Conservation (phyloP, 1,140 invertebrate species). For the Coptotermes formosanus region DNA sequence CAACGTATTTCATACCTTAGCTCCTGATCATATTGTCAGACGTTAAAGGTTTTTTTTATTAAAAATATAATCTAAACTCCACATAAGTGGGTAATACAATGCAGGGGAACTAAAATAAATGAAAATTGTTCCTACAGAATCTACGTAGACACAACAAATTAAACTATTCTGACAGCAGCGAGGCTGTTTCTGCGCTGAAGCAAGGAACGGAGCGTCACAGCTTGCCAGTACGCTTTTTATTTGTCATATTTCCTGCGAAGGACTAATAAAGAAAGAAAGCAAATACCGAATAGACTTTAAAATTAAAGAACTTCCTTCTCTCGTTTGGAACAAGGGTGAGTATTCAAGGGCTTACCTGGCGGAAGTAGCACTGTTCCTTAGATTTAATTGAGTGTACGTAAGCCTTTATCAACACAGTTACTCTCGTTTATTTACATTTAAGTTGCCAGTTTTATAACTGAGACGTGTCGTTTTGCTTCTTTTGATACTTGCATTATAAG, state of each 20-base stretch:
- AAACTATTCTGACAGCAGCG: too few species aligned
- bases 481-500: conserved; percentile 10
- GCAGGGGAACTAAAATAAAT: too few species aligned
- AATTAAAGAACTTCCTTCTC: neutral
- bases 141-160: too few species aligned
- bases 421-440: conserved; percentile 15
- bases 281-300: neutral
- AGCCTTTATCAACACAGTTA: neutral
- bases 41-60: too few species aligned
- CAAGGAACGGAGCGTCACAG: too few species aligned
- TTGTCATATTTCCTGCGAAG: neutral
- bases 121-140: too few species aligned
- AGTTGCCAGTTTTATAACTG: conserved; percentile 7
- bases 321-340: neutral
- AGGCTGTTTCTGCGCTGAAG: neutral
- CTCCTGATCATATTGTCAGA: too few species aligned
- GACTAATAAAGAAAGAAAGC: neutral
- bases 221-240: too few species aligned
- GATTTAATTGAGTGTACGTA: neutral
- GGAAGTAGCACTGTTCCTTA: neutral
- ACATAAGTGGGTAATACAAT: too few species aligned
- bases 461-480: neutral
- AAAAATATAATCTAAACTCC: too few species aligned
- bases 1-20: too few species aligned
- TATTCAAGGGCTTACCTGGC: neutral